Conservation (phyloP, 1,140 invertebrate genomes). For the Coptotermes formosanus region DNA sequence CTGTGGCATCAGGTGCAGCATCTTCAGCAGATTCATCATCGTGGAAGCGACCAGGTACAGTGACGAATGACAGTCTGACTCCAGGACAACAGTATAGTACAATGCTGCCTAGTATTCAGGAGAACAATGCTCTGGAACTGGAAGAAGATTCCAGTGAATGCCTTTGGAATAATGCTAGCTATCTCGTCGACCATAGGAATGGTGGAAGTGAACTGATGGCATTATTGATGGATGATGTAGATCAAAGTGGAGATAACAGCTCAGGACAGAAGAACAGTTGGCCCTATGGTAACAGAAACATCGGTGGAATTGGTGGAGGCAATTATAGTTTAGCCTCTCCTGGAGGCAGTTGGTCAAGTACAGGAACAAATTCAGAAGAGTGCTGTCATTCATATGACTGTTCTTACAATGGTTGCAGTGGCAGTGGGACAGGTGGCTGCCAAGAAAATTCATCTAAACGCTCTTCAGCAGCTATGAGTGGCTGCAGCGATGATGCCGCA, state of each 20-base stretch:
- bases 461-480: conserved; percentile 66
- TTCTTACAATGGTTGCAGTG: background rate
- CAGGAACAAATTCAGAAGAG: conserved; percentile 49
- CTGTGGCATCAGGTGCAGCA: background rate
- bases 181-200: conserved; percentile 52
- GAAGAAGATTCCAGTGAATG: conserved; percentile 72
- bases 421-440: conserved; percentile 2
- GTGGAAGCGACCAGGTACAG: background rate
- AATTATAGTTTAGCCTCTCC: conserved; percentile 52
- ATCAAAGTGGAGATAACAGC: background rate
- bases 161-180: conserved; percentile 67
- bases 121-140: conserved; percentile 67
- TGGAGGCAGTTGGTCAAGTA: conserved; percentile 63
- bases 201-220: conserved; percentile 51
- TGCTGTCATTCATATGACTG: conserved; percentile 45
- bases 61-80: background rate
- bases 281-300: conserved; percentile 25
- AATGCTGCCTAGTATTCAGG: conserved; percentile 61
- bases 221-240: conserved; percentile 43
- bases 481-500: conserved; percentile 58
- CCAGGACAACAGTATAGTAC: background rate
- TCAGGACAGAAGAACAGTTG: conserved; percentile 26
- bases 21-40: background rate
- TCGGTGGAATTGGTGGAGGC: conserved; percentile 26
- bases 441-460: conserved; percentile 54